These are phyloP conservation scores for Etheostoma nigrum DNA, from an alignment of 2,797 vertebrate genomes.

Conservation along the genomic window DNA sequence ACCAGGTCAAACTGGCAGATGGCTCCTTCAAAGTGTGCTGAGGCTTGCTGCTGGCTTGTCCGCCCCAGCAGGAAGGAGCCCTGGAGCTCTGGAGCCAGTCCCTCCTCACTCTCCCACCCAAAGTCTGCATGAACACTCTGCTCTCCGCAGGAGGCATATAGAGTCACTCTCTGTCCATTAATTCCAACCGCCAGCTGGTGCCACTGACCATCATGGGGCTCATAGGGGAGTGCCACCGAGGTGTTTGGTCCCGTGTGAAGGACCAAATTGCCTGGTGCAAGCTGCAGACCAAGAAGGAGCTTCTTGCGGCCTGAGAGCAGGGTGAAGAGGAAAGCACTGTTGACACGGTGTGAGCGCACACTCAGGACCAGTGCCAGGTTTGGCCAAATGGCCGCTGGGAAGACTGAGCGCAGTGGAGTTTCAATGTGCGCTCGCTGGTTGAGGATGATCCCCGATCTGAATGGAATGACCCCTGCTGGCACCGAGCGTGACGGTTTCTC, in stretches of 20 bases:
- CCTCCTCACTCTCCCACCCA: slow-evolving; percentile 86
- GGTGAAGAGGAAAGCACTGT: slow-evolving; percentile 95
- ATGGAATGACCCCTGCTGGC: slow-evolving; percentile 94
- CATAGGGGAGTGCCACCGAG: slow-evolving; percentile 93
- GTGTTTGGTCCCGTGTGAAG: slow-evolving; percentile 93
- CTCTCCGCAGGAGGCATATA: slow-evolving; percentile 95
- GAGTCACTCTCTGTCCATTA: slow-evolving; percentile 89
- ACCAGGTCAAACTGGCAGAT: slow-evolving; percentile 98
- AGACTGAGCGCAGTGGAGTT: slow-evolving; percentile 84
- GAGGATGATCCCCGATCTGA: slow-evolving; percentile 95
- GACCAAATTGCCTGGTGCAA: slow-evolving; percentile 90
- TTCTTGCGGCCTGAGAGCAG: slow-evolving; percentile 89
- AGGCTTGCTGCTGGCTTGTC: slow-evolving; percentile 87
- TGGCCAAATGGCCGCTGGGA: slow-evolving; percentile 87
- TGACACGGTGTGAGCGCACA: slow-evolving; percentile 95
- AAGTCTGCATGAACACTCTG: slow-evolving; percentile 89
- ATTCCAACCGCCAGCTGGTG: slow-evolving; percentile 94
- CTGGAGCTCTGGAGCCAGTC: slow-evolving; percentile 86
- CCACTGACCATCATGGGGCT: slow-evolving; percentile 96
- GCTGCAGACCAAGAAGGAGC: slow-evolving; percentile 95
- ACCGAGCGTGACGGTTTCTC: slow-evolving; percentile 87
- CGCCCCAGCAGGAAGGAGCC: slow-evolving; percentile 94
- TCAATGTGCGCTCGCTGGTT: slow-evolving; percentile 92
- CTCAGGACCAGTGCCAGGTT: slow-evolving; percentile 93
- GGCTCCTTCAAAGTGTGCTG: slow-evolving; percentile 93